phyloP scores from a whole-genome alignment of 2,888 invertebrate genomes.

The Aspidiotus rigidus region DNA sequence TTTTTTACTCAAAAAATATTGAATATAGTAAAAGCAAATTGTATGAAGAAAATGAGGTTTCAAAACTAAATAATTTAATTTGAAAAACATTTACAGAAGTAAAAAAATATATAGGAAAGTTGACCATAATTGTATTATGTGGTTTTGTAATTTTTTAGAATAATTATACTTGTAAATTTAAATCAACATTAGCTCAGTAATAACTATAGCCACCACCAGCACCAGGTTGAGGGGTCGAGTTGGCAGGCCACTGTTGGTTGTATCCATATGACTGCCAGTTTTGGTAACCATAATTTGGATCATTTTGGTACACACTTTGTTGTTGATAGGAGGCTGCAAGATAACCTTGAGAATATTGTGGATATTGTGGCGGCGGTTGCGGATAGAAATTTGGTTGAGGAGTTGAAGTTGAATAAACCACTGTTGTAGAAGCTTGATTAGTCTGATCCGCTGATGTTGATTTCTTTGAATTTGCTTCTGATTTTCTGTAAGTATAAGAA shows the following conservation, averaged over 20 bases:
- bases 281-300: slow-evolving; percentile 30
- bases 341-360: slow-evolving; percentile 23
- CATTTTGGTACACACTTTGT: slow-evolving; percentile 1
- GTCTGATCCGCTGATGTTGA: slow-evolving; percentile 9
- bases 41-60: too few species aligned
- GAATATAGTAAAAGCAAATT: too few species aligned
- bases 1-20: too few species aligned
- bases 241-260: slow-evolving; percentile 20
- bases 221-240: slow-evolving; percentile 8
- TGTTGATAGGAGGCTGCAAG: slow-evolving; percentile 14
- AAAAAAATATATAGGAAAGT: neutral
- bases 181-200: neutral
- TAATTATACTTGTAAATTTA: slow-evolving; percentile 1
- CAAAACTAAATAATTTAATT: neutral
- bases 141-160: neutral
- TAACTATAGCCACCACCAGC: slow-evolving; percentile 18
- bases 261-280: slow-evolving; percentile 28
- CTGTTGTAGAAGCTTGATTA: slow-evolving; percentile 1
- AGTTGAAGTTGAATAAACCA: slow-evolving; percentile 4
- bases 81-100: neutral
- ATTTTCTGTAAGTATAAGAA: neutral
- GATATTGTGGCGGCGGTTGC: slow-evolving; percentile 12
- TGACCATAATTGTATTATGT: neutral
- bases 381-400: slow-evolving; percentile 14
- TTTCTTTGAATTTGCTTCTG: slow-evolving; percentile 9